These are phyloP conservation scores for Hydriomena furcata DNA, from an alignment of 2,888 invertebrate genomes.

Conservation along the genomic window DNA sequence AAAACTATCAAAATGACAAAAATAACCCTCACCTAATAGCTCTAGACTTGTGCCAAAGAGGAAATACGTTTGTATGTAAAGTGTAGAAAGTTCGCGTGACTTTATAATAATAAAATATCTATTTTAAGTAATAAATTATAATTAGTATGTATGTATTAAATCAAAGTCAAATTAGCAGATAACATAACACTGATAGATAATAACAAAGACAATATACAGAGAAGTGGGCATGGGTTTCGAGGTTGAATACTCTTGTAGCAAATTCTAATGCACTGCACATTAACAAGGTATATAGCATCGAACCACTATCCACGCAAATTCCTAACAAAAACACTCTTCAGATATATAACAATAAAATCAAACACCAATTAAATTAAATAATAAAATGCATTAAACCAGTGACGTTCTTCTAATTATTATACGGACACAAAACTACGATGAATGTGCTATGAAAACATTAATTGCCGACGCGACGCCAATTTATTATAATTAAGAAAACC, in stretches of 20 bases:
- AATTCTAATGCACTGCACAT: conserved; percentile 4
- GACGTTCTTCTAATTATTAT: conserved; percentile 53
- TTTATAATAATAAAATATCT: too few species aligned
- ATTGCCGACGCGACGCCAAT: conserved; percentile 47
- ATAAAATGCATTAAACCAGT: conserved; percentile 53
- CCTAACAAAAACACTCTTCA: conserved; percentile 20
- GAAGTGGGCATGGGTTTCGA: background rate
- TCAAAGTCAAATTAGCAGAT: background rate
- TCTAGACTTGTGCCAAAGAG: too few species aligned
- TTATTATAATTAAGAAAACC: conserved; percentile 40
- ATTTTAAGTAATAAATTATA: too few species aligned
- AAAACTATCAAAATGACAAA: too few species aligned
- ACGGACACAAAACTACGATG: conserved; percentile 62
- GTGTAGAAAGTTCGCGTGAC: too few species aligned
- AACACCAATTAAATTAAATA: conserved; percentile 45
- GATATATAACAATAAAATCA: conserved; percentile 29
- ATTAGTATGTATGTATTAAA: conserved; percentile 2
- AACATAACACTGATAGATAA: background rate
- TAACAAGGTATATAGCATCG: conserved; percentile 8
- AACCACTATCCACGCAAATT: background rate
- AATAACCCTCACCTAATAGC: too few species aligned
- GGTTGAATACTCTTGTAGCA: conserved; percentile 1
- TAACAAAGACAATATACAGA: conserved; percentile 5
- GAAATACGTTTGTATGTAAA: too few species aligned
- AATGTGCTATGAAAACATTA: conserved; percentile 58